phyloP scores from a whole-genome alignment of 2,797 vertebrate species.

The Vespertilio murinus region DNA sequence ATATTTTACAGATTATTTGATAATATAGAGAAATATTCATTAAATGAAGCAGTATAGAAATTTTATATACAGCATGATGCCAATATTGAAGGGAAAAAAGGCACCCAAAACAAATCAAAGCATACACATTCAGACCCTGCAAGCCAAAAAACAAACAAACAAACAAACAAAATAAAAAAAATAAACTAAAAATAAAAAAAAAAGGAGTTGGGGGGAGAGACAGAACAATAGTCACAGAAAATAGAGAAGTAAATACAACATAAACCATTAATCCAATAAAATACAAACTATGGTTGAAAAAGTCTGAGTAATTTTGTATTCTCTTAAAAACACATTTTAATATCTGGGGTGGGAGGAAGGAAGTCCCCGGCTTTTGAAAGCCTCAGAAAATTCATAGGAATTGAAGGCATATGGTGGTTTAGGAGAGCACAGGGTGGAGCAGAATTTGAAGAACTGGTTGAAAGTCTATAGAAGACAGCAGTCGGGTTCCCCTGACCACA shows the following conservation, averaged over 20 bases:
- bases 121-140: neutral
- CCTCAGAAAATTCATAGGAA: neutral
- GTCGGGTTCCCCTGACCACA: neutral
- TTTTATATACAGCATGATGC: neutral
- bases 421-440: neutral
- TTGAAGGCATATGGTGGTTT: neutral
- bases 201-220: too few species aligned
- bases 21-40: neutral
- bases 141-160: neutral
- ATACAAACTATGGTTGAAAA: neutral
- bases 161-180: too few species aligned
- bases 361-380: neutral
- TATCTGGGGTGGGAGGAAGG: neutral
- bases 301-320: neutral
- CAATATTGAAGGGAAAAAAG: neutral
- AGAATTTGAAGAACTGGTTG: neutral
- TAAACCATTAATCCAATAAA: neutral
- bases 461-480: neutral
- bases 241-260: neutral
- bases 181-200: too few species aligned
- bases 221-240: neutral
- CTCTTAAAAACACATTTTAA: neutral
- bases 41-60: neutral
- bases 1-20: neutral
- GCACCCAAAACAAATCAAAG: neutral